Percentiles rank a stretch among this genome's conserved stretches.
phyloP scores from a whole-genome alignment of 2,888 invertebrate genomes.

The Andrena praecox region DNA sequence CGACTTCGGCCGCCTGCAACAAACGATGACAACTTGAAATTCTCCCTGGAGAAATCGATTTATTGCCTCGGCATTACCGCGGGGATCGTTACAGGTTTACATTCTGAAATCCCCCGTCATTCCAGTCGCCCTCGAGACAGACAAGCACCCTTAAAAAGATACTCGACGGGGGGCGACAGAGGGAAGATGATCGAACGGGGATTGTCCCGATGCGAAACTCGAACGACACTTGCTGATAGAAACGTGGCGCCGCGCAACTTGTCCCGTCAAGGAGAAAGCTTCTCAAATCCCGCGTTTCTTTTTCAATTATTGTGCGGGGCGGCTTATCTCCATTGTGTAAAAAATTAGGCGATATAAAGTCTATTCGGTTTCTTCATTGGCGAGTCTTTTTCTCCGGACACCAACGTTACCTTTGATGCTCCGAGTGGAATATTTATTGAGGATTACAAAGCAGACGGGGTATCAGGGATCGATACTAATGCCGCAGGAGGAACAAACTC shows the following conservation, averaged over 20 bases:
- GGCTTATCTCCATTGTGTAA: too few species aligned
- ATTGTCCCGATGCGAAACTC: background rate
- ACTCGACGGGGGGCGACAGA: background rate
- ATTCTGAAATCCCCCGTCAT: background rate
- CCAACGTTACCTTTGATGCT: background rate
- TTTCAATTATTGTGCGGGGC: too few species aligned
- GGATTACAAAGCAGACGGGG: slow-evolving; percentile 14
- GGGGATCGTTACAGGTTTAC: background rate
- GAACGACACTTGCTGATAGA: background rate
- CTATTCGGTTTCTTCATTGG: background rate
- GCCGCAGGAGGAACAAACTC: background rate
- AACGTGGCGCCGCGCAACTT: background rate
- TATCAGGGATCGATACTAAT: slow-evolving; percentile 8
- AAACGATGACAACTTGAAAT: slow-evolving; percentile 46
- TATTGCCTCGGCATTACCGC: slow-evolving; percentile 26
- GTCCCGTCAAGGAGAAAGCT: too few species aligned
- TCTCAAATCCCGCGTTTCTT: too few species aligned
- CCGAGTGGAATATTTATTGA: slow-evolving; percentile 39
- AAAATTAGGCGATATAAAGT: background rate
- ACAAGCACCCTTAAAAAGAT: slow-evolving; percentile 16
- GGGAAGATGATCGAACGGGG: slow-evolving; percentile 13
- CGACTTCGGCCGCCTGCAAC: slow-evolving; percentile 32
- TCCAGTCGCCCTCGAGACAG: background rate
- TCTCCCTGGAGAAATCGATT: slow-evolving; percentile 48
- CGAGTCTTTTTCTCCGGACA: background rate